These are phyloP conservation scores for Clostera curtula DNA, from an alignment of 2,888 invertebrate genomes.

Conservation along the genomic window DNA sequence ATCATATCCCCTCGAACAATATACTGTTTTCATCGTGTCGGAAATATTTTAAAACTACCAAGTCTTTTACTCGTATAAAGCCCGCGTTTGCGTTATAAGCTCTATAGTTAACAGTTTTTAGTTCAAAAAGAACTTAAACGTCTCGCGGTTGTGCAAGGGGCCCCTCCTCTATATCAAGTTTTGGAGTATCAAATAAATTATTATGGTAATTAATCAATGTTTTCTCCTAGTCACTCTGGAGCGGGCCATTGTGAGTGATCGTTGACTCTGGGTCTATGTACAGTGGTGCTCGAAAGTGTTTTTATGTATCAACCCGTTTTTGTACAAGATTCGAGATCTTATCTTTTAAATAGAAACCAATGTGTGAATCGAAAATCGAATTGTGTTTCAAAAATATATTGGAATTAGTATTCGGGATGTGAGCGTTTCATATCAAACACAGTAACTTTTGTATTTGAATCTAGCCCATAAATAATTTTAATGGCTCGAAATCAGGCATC, in stretches of 20 bases:
- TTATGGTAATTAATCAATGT: slow-evolving; percentile 76
- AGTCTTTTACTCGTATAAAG: slow-evolving; percentile 35
- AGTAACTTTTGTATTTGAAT: too few relatives aligned
- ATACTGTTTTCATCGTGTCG: slow-evolving; percentile 61
- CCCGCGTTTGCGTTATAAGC: slow-evolving; percentile 40
- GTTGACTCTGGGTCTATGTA: slow-evolving; percentile 55
- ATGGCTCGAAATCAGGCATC: too few relatives aligned
- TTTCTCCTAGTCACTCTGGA: slow-evolving; percentile 71
- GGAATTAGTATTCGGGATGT: slow-evolving; percentile 17
- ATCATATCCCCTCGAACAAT: slow-evolving; percentile 66
- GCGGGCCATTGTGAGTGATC: slow-evolving; percentile 68
- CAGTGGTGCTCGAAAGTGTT: slow-evolving; percentile 57
- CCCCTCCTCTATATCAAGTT: slow-evolving; percentile 67
- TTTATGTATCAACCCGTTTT: slow-evolving; percentile 48
- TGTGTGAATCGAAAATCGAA: slow-evolving; percentile 25
- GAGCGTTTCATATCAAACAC: slow-evolving; percentile 15
- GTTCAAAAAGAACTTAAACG: slow-evolving; percentile 56
- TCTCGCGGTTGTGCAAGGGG: slow-evolving; percentile 49
- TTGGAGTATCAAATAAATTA: slow-evolving; percentile 75
- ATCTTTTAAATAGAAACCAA: slow-evolving; percentile 33
- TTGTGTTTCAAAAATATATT: slow-evolving; percentile 16
- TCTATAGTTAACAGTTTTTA: slow-evolving; percentile 41
- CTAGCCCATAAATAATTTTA: too few relatives aligned
- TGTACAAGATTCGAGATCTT: slow-evolving; percentile 30
- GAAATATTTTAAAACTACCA: slow-evolving; percentile 40